Evolutionary conservation across 2,113 vertebrate species (phyloP), one percentile per base, ranked within the genome.

Genomic region (Leptocoma aspasia): DNA sequence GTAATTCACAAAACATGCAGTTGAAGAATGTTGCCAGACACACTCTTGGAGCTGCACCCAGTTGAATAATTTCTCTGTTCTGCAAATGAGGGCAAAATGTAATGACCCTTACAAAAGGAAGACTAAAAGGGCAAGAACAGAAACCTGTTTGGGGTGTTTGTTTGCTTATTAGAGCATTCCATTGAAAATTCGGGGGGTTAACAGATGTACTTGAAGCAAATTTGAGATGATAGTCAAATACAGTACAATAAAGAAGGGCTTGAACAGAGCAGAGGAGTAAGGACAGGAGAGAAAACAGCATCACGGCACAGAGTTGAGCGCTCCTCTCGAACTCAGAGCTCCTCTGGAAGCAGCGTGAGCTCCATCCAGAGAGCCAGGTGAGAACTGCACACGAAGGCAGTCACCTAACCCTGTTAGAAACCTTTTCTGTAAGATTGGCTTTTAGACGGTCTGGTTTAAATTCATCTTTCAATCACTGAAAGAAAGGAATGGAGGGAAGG

Each of bases 321-420:
- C 69, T 92, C 59, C 59, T 72, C 61, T 65, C n/a, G 2, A 15
- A 20, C 47, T 39, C 31, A 1, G 82, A 79, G 37, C 42, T 61
- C 47, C 87, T 94, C 96, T 97, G 89, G 83, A 97, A 98, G 97
- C 96, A 92, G 88, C 96, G 47, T 60, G 97, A 98, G 98, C 98
- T 96, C 98, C 98, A 96, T 96, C 98, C 96, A 98, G 97, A 98
- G 98, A 97, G 89, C 86, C 70, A 92, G 93, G 95, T 28, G 49
- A 95, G 96, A 98, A 97, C 56, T 97, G 89, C 97, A 96, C 1
- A 17, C 27, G 75, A 13, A 84, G 69, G 11, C 77, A 85, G 64
- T 10, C 57, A 49, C 39, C 54, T 30, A 44, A 39, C 26, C n/a
- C 35, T 30, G 33, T 11, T 4, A 66, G 66, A 60, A 82, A 33